phyloP scores from a whole-genome alignment of 1,140 invertebrate species.

The Ceratosolen solmsi region DNA sequence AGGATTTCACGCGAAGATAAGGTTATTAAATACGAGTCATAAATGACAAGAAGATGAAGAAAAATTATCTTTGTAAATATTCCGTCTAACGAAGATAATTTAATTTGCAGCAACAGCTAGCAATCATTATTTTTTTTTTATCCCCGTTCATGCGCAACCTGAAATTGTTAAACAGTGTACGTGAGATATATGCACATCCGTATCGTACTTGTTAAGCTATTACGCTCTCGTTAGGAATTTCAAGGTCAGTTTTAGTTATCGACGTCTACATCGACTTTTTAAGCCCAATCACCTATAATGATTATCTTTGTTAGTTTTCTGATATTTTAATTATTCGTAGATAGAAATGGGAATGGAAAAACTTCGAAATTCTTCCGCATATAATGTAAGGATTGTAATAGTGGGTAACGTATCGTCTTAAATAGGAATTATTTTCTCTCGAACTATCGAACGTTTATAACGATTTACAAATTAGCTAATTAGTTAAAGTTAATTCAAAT shows the following conservation, averaged over 20 bases:
- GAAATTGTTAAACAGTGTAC: neutral
- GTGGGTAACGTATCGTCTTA: too few relatives aligned
- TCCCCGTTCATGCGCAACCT: neutral
- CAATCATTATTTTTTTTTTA: neutral
- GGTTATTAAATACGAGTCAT: neutral
- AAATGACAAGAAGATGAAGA: neutral
- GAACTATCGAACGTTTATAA: too few relatives aligned
- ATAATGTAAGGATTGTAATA: too few relatives aligned
- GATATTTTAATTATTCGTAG: too few relatives aligned
- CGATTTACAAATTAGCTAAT: too few relatives aligned
- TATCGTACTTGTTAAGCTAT: neutral
- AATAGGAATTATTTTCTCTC: too few relatives aligned
- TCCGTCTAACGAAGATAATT: neutral
- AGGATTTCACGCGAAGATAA: neutral
- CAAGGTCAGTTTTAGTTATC: neutral
- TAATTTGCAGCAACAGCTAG: neutral
- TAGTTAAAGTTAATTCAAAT: too few relatives aligned
- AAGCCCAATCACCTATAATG: neutral
- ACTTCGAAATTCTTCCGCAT: too few relatives aligned
- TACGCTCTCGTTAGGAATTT: constrained; percentile 28
- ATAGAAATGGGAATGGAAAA: too few relatives aligned
- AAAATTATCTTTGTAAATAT: neutral
- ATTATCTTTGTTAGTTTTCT: neutral
- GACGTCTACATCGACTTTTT: neutral
- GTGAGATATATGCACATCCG: neutral